Evolutionary conservation across 2,888 invertebrate genomes (phyloP).

Genomic region (Ectemnius continuus): DNA sequence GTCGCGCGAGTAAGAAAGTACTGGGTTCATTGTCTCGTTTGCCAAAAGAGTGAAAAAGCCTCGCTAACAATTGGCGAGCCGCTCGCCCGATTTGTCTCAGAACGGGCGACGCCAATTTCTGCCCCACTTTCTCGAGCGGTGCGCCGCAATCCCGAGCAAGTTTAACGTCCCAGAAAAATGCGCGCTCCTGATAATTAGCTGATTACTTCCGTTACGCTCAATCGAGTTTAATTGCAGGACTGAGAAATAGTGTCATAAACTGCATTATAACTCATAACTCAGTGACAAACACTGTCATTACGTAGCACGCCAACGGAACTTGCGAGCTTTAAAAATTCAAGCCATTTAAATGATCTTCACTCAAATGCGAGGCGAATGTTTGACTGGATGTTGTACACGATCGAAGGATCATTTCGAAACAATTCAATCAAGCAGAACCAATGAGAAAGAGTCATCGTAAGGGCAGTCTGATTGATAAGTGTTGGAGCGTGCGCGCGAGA

Average conservation of each 20-base stretch:
- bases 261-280: too few relatives aligned
- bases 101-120: not conserved
- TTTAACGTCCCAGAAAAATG: not conserved
- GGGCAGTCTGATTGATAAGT: conserved; percentile 43
- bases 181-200: too few relatives aligned
- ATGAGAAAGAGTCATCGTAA: conserved; percentile 31
- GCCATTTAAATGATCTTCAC: too few relatives aligned
- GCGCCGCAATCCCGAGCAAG: not conserved
- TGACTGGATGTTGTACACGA: conserved; percentile 17
- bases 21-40: conserved; percentile 27
- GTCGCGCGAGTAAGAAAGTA: conserved; percentile 6
- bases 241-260: too few relatives aligned
- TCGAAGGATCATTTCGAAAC: conserved; percentile 40
- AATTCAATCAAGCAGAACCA: conserved; percentile 33
- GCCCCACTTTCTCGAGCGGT: conserved; percentile 1
- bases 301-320: too few relatives aligned
- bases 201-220: too few relatives aligned
- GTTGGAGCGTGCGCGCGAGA: conserved; percentile 18
- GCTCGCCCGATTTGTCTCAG: not conserved
- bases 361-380: too few relatives aligned
- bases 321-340: too few relatives aligned
- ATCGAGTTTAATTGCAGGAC: too few relatives aligned
- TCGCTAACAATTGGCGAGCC: not conserved
- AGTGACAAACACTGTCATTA: too few relatives aligned
- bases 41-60: not conserved